Evolutionary conservation across 2,888 invertebrate species (phyloP).

Genomic region (Celastrina argiolus): DNA sequence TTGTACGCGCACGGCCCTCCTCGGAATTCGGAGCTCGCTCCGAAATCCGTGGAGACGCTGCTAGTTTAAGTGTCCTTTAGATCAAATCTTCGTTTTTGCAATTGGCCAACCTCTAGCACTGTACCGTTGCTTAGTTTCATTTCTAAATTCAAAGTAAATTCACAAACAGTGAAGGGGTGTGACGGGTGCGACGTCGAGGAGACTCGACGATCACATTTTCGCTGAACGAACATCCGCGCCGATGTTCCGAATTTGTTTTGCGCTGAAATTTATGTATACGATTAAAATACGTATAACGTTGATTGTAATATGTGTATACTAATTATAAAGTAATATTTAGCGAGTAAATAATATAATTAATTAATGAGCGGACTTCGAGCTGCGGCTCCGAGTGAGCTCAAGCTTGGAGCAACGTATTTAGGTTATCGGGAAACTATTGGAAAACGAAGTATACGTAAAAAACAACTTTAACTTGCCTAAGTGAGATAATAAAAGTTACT

Average conservation of each 20-base stretch:
- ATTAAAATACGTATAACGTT: conserved; percentile 76
- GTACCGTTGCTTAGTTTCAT: conserved; percentile 53
- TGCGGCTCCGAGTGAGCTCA: conserved; percentile 61
- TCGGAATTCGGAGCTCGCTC: conserved; percentile 42
- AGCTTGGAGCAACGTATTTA: conserved; percentile 71
- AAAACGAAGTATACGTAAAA: conserved; percentile 78
- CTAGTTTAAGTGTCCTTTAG: conserved; percentile 68
- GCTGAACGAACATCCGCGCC: conserved; percentile 54
- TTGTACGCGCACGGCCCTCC: conserved; percentile 46
- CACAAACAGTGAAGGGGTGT: conserved; percentile 74
- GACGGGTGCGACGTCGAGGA: conserved; percentile 56
- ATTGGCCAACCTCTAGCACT: conserved; percentile 78
- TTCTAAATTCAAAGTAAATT: conserved; percentile 40
- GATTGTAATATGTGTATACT: conserved; percentile 77
- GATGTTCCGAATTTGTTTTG: conserved; percentile 63
- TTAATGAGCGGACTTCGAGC: conserved; percentile 37
- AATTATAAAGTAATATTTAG: conserved; percentile 59
- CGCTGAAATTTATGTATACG: conserved; percentile 76
- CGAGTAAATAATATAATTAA: conserved; percentile 51
- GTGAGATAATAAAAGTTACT: conserved; percentile 74
- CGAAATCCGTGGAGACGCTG: conserved; percentile 48
- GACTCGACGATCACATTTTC: conserved; percentile 37
- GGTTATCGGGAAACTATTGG: conserved; percentile 64
- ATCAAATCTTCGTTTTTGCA: conserved; percentile 79
- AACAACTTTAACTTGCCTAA: conserved; percentile 78